Base-by-base conservation (phyloP, 2,888 invertebrate genomes). In the Rotaria magnacalcarata region DNA sequence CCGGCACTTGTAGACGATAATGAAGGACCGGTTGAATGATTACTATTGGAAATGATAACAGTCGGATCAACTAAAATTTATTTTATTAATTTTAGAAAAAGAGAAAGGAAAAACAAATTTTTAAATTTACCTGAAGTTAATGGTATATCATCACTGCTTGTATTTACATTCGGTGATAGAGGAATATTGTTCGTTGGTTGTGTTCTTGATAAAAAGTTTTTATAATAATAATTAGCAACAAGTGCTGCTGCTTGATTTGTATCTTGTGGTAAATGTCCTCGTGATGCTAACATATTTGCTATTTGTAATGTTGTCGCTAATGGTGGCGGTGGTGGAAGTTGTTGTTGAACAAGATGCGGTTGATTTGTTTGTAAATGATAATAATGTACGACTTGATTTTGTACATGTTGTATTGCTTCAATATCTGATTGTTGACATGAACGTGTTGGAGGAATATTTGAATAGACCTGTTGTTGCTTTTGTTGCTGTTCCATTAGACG, bases 251-350 rank as follows among this genome's bases (percentile, higher is more conserved):
- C 80, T 47, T 43, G 43, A 80, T 80, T 80, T n/a, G 80, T 41
- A 47, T 80, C 80, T 47, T 43, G 47, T 43, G 80, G 80, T 80
- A 80, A 80, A n/a, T 80, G 80, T n/a, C 80, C 80, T n/a, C 41
- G 34, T 1, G 80, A 43, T 47, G 80, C 80, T 24, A 80, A 24
- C 24, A 47, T 80, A 80, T 80, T 80, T 16, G 80, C 80, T 43
- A 80, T 80, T 80, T 80, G 80, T n/a, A 80, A 47, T 43, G 47
- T 47, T 47, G 80, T 47, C n/a, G 47, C 47, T n/a, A 47, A 47
- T 80, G 47, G 80, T 47, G 80, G 80, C 24, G 80, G 80, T 7
- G 67, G 67, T 67, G n/a, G 67, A n/a, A 27, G 43, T 47, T 43
- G 75, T 43, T 75, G 75, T 14, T 24, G 19, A 16, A 24, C n/a